phyloP scores from a whole-genome alignment of 2,888 invertebrate genomes.

The Frankliniella fusca region DNA sequence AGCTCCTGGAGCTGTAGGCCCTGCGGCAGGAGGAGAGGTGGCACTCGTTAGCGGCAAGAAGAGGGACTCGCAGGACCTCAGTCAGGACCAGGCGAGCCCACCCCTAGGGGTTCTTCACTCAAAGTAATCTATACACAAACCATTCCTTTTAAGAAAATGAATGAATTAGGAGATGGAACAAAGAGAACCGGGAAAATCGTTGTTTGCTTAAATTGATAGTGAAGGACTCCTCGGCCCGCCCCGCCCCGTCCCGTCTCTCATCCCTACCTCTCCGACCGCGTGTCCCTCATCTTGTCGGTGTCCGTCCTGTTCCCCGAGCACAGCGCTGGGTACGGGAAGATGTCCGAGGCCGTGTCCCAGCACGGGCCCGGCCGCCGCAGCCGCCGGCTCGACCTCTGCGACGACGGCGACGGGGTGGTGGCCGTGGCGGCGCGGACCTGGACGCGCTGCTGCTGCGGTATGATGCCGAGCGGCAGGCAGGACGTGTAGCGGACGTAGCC shows the following conservation, averaged over 20 bases:
- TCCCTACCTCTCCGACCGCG: neutral
- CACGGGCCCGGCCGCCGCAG: neutral
- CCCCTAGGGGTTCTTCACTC: no score
- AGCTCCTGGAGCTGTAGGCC: neutral
- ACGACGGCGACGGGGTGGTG: neutral
- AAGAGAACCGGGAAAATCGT: no score
- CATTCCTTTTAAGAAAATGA: neutral
- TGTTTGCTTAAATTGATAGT: no score
- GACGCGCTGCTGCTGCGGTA: neutral
- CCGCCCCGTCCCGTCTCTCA: no score
- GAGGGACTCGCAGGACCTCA: neutral
- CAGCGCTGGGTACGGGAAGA: neutral
- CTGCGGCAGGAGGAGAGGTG: neutral
- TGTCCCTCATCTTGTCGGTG: neutral
- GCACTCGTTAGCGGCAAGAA: neutral
- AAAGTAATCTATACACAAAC: neutral
- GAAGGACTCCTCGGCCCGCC: no score
- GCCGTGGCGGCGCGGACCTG: neutral
- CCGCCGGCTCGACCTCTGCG: neutral
- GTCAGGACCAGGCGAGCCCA: no score
- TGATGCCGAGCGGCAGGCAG: conserved; percentile 11
- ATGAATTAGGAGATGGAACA: no score
- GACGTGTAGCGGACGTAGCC: conserved; percentile 11
- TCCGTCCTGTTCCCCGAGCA: neutral
- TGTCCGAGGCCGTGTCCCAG: conserved; percentile 23